A percentile compares a stretch with the other conserved stretches of the same genome.
phyloP scores from a whole-genome alignment of 2,113 vertebrate genomes.

The Taxidea taxus region DNA sequence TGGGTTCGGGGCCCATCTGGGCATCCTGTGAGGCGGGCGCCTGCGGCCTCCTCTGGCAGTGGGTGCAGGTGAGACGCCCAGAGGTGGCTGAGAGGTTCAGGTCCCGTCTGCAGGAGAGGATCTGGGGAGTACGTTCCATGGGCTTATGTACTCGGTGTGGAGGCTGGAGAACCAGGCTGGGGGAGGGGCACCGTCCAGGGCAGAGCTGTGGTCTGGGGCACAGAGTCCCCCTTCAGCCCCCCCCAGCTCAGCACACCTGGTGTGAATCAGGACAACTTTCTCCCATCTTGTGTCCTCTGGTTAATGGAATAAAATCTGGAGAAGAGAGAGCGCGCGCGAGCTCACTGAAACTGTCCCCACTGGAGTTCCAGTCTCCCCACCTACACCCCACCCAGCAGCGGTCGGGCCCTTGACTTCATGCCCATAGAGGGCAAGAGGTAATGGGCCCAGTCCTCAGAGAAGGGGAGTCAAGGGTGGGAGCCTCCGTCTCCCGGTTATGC shows the following conservation, averaged over 20 bases:
- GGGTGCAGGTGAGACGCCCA: fast-evolving
- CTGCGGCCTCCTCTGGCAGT: neutral
- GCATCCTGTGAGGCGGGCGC: neutral
- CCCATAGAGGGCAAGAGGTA: too few species aligned
- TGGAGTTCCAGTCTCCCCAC: neutral
- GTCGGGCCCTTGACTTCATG: fast-evolving
- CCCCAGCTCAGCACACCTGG: neutral
- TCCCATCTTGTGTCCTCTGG: neutral
- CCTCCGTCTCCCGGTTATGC: neutral
- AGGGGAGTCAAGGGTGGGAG: too few species aligned
- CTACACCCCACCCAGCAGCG: neutral
- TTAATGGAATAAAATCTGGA: neutral
- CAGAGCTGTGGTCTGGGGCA: too few species aligned
- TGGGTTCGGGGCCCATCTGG: neutral
- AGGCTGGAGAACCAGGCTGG: neutral
- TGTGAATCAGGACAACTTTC: fast-evolving
- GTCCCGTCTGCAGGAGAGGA: neutral
- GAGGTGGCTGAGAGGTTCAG: neutral
- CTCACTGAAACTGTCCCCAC: neutral
- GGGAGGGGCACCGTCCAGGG: fast-evolving
- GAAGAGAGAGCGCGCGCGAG: fast-evolving
- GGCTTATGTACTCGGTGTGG: fast-evolving
- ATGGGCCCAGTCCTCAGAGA: neutral
- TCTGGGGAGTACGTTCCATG: too few species aligned
- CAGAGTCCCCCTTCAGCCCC: fast-evolving